These are phyloP conservation scores for Melinopterus prodromus DNA, from an alignment of 2,888 invertebrate species.

Conservation along the genomic window DNA sequence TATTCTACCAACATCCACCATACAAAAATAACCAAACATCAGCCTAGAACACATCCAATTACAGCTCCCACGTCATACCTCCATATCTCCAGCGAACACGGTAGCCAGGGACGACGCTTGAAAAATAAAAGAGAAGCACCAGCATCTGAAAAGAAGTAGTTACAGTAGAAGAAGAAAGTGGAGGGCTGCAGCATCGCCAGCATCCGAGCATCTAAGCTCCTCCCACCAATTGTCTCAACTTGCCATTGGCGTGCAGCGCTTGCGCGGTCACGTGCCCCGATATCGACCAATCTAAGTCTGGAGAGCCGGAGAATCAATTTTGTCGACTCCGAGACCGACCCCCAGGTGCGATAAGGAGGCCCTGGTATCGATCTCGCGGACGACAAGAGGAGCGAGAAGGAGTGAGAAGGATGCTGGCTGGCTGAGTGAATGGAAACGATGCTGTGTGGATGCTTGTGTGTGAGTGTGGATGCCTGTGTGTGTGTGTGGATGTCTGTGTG, in stretches of 20 bases:
- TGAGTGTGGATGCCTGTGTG: neutral
- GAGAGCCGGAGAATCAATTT: conserved; percentile 20
- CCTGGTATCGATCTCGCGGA: conserved; percentile 18
- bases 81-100: too few species aligned
- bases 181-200: conserved; percentile 10
- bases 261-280: neutral
- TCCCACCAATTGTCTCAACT: conserved; percentile 15
- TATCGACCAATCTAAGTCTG: conserved; percentile 14
- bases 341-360: conserved; percentile 28
- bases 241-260: neutral
- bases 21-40: too few species aligned
- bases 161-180: conserved; percentile 8
- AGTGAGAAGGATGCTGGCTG: neutral
- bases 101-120: too few species aligned
- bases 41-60: too few species aligned
- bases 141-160: neutral
- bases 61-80: too few species aligned
- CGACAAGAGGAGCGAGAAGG: neutral
- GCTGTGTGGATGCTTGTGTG: neutral
- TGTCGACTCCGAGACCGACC: neutral
- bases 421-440: neutral
- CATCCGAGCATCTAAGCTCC: neutral
- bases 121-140: neutral
- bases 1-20: too few species aligned
- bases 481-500: neutral